Conservation (phyloP, 1,140 invertebrate species). For the Coboldia fuscipes region DNA sequence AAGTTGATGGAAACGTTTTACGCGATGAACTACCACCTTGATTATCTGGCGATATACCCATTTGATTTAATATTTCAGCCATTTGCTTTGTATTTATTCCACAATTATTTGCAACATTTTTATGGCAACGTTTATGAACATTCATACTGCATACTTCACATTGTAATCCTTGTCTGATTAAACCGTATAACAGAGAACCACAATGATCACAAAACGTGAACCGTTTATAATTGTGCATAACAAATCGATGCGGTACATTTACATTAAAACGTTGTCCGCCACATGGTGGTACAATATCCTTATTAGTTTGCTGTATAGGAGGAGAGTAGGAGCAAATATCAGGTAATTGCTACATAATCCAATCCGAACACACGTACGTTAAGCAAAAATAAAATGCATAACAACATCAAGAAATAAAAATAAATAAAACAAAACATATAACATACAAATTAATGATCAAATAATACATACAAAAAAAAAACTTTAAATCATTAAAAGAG, state of each 20-base stretch:
- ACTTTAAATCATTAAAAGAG: too few relatives aligned
- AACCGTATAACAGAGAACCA: conserved; percentile 63
- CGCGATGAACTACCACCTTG: too few relatives aligned
- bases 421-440: conserved; percentile 4
- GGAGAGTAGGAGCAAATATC: too few relatives aligned
- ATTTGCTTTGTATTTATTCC: conserved; percentile 94
- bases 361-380: too few relatives aligned
- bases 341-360: too few relatives aligned
- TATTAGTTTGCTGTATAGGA: too few relatives aligned
- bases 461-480: too few relatives aligned
- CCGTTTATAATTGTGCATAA: conserved; percentile 84
- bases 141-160: conserved; percentile 96
- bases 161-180: conserved; percentile 90
- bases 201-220: conserved; percentile 99
- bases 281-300: conserved; percentile 19
- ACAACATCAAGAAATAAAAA: conserved; percentile 8
- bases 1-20: too few relatives aligned
- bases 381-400: too few relatives aligned
- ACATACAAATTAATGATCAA: too few relatives aligned
- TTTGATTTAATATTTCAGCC: conserved; percentile 72
- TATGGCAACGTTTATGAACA: conserved; percentile 96
- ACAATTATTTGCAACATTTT: conserved; percentile 98
- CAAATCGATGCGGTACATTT: conserved; percentile 90
- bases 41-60: conserved; percentile 86
- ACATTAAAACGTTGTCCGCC: conserved; percentile 81